Base-by-base conservation (phyloP, 2,113 vertebrate genomes). In the Hippocampus guttulatus region DNA sequence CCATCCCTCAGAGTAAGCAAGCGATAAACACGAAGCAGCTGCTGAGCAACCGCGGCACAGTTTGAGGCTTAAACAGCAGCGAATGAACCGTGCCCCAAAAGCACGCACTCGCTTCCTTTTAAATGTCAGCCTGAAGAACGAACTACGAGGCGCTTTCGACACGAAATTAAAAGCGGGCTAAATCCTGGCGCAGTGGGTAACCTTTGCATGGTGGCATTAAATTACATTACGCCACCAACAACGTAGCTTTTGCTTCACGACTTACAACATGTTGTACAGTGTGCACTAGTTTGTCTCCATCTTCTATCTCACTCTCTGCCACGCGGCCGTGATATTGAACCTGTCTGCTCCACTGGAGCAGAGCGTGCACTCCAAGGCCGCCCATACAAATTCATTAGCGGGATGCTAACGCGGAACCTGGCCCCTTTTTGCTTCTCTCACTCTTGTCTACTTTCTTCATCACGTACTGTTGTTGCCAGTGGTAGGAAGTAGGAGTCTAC, bases 31-130 rank as follows among this genome's bases (percentile, higher is more conserved):
- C 52, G 51, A 6, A 5, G 15, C 51, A 52, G 51, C 51, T 21
- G 51, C 20, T 20, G 51, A 18, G 51, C 51, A 20, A 55, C 52
- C 21, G 21, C 21, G 25, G 23, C 49, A 21, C 47, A 18, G 74
- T 88, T 86, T 73, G 85, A 88, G 81, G 82, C 78, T 85, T 75
- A 75, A 87, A 70, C 60, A 74, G 57, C 55, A 0, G 41, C 20
- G 70, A 68, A 71, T 43, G 8, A 71, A 70, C 70, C 41, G 43
- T 49, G 33, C 75, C 67, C 43, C 23, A 75, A 75, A 81, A 73
- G 70, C 70, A 74, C 75, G 64, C 75, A 75, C 5, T 51, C 49
- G 18, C 49, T 18, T 23, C 64, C 47, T 71, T 71, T 63, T 40
- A 55, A 75, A 71, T 72, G 70, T 75, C 73, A 69, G 67, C 8